Conservation (phyloP, 1,140 invertebrate genomes). For the Drosophila aff. region DNA sequence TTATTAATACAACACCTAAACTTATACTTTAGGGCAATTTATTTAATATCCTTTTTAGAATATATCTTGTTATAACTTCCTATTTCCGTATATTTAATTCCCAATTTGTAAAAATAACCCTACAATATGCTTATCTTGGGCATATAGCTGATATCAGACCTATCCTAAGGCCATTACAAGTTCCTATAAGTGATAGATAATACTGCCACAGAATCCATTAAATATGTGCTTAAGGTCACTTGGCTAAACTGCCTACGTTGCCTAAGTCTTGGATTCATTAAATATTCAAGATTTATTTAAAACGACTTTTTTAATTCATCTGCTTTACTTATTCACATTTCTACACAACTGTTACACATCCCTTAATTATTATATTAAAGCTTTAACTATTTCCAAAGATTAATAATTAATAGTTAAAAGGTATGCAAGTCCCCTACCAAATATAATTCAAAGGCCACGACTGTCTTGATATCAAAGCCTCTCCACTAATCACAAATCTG, state of each 20-base stretch:
- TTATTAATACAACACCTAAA: not conserved
- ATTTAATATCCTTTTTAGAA: not conserved
- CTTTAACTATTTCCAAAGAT: not conserved
- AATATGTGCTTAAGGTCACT: not conserved
- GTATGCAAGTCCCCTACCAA: not conserved
- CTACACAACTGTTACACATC: too few relatives aligned
- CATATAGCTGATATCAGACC: not conserved
- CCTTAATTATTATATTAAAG: too few relatives aligned
- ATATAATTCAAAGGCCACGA: not conserved
- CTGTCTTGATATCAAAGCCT: not conserved
- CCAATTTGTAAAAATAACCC: not conserved
- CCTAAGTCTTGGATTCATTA: not conserved
- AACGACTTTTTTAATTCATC: not conserved
- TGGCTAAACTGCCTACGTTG: conserved; percentile 2
- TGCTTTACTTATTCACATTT: not conserved
- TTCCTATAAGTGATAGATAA: not conserved
- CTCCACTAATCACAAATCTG: not conserved
- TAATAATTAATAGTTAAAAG: not conserved
- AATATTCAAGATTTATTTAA: not conserved
- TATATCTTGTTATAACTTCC: not conserved
- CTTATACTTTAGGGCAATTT: not conserved
- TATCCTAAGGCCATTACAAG: conserved; percentile 10
- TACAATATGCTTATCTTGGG: conserved; percentile 9
- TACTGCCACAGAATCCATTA: not conserved
- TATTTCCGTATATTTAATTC: not conserved